Evolutionary conservation across 2,797 vertebrate genomes (phyloP).

Genomic region (Gymnodraco acuticeps): DNA sequence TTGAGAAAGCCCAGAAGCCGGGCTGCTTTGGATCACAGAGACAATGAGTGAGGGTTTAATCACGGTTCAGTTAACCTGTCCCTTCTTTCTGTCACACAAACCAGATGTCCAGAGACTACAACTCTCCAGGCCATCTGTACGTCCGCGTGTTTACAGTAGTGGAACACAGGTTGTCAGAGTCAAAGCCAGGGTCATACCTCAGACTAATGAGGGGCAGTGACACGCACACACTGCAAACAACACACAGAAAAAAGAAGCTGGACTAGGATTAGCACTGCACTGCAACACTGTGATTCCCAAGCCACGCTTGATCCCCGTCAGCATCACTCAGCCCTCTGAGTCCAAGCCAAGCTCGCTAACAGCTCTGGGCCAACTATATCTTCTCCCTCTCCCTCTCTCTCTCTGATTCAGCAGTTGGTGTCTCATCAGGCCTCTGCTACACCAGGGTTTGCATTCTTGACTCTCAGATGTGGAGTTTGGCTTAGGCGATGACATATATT

Average conservation of each 20-base stretch:
- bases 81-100: conserved; percentile 72
- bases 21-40: conserved; percentile 73
- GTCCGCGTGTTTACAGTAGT: conserved; percentile 68
- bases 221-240: conserved; percentile 32
- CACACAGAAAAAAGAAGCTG: conserved; percentile 49
- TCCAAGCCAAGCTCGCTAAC: conserved; percentile 73
- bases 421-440: conserved; percentile 76
- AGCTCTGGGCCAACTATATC: conserved; percentile 66
- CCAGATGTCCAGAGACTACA: conserved; percentile 71
- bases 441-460: conserved; percentile 83
- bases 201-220: conserved; percentile 63
- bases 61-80: conserved; percentile 74
- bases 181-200: conserved; percentile 64
- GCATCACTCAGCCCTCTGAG: conserved; percentile 71
- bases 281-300: conserved; percentile 63
- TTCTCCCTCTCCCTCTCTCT: conserved; percentile 45
- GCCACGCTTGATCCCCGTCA: conserved; percentile 70
- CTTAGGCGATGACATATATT: conserved; percentile 85
- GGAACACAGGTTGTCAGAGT: conserved; percentile 55
- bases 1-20: conserved; percentile 70
- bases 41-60: conserved; percentile 78
- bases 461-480: conserved; percentile 84
- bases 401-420: conserved; percentile 82
- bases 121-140: conserved; percentile 58
- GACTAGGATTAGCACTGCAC: conserved; percentile 62